Conservation (phyloP, 2,113 vertebrate species). For the Phaethon lepturus region DNA sequence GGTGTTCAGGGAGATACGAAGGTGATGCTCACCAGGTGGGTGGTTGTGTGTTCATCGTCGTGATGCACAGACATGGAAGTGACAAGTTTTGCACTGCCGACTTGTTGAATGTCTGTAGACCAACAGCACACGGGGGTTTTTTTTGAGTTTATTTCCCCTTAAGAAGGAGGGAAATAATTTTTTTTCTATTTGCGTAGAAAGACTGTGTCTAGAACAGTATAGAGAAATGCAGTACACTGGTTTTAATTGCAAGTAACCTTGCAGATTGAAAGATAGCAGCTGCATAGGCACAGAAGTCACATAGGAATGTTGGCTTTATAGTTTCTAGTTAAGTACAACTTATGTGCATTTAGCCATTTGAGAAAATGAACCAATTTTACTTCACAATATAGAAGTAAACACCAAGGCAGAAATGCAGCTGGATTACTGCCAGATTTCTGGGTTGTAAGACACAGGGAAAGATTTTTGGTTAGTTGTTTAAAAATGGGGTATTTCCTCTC, state of each 20-base stretch:
- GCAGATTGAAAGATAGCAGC: background rate
- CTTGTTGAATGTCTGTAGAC: background rate
- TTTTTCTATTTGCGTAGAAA: background rate
- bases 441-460: background rate
- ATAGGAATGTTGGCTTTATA: fast-evolving
- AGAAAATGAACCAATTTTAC: background rate
- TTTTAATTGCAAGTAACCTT: background rate
- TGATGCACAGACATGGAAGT: background rate
- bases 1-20: fast-evolving
- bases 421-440: background rate
- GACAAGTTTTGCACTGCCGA: background rate
- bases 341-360: background rate
- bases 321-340: background rate
- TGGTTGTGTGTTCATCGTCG: background rate
- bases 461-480: background rate
- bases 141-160: background rate
- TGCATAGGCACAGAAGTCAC: background rate
- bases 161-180: background rate
- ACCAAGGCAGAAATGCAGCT: background rate
- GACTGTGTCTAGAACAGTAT: fast-evolving
- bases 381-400: fast-evolving
- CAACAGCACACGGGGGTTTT: fast-evolving
- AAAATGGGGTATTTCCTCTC: background rate
- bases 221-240: background rate
- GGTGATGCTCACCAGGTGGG: background rate